These are phyloP conservation scores for Nymphalis polychloros DNA, from an alignment of 2,888 invertebrate species.

Conservation along the genomic window DNA sequence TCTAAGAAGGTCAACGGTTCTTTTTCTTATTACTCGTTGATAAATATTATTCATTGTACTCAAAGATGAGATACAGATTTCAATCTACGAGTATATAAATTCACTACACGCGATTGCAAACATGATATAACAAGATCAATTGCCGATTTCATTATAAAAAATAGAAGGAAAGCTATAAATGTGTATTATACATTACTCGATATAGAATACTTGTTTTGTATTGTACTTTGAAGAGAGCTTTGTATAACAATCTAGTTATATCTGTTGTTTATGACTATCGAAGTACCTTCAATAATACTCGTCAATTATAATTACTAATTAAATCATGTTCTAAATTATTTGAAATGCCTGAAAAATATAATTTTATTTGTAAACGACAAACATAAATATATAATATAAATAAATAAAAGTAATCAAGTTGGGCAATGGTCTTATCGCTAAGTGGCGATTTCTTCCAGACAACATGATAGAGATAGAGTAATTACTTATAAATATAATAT, in stretches of 20 bases:
- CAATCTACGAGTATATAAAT: slow-evolving; percentile 15
- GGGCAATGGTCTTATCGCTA: too few species aligned
- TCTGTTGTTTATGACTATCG: background rate
- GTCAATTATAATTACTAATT: background rate
- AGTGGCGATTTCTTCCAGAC: too few species aligned
- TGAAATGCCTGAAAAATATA: background rate
- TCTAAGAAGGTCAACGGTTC: slow-evolving; percentile 9
- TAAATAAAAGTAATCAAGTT: too few species aligned
- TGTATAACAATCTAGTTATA: background rate
- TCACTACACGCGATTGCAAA: slow-evolving; percentile 10
- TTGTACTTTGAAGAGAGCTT: background rate
- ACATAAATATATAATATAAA: too few species aligned
- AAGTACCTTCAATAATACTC: background rate
- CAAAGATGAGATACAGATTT: slow-evolving; percentile 27
- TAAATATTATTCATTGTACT: slow-evolving; percentile 29
- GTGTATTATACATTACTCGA: background rate
- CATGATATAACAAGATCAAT: slow-evolving; percentile 21
- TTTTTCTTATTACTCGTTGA: slow-evolving; percentile 36
- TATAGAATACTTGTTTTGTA: background rate
- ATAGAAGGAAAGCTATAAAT: background rate
- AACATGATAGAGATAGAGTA: too few species aligned
- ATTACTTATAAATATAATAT: too few species aligned
- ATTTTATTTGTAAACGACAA: too few species aligned
- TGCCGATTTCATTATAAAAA: slow-evolving; percentile 31
- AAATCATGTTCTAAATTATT: background rate